Evolutionary conservation across 2,797 vertebrate species (phyloP).

Genomic region (Leucoraja ocellata): DNA sequence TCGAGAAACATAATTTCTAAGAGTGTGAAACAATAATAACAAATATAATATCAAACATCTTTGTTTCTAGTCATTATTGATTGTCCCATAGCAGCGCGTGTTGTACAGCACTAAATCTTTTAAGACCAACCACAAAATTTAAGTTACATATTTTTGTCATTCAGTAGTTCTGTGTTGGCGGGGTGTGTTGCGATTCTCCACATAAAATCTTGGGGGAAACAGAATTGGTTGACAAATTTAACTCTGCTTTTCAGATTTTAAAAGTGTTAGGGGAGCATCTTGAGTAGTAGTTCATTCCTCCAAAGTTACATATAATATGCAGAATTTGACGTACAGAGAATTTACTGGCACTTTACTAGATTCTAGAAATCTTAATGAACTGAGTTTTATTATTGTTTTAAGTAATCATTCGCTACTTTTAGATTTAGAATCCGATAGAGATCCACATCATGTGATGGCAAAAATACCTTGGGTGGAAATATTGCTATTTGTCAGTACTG

Average conservation of each 20-base stretch:
- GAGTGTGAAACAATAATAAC: neutral
- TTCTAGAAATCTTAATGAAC: neutral
- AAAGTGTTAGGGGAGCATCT: neutral
- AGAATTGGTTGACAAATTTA: neutral
- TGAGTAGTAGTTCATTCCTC: neutral
- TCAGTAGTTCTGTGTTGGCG: neutral
- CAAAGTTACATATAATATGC: neutral
- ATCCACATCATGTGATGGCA: neutral
- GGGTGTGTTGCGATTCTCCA: neutral
- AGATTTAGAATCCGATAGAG: neutral
- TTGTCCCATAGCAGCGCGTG: neutral
- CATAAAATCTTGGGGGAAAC: neutral
- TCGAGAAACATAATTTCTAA: neutral
- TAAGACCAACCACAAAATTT: neutral
- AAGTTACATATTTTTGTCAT: neutral
- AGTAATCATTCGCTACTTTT: neutral
- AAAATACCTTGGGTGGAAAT: neutral
- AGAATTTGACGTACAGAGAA: neutral
- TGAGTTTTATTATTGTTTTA: neutral
- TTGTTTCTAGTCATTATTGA: neutral
- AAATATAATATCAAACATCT: neutral
- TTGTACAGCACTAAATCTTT: neutral
- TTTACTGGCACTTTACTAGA: neutral
- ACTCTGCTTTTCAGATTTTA: neutral
- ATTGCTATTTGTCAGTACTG: slow-evolving; percentile 8